Conservation (phyloP, 2,113 vertebrate species). For the Bostrychus sinensis region DNA sequence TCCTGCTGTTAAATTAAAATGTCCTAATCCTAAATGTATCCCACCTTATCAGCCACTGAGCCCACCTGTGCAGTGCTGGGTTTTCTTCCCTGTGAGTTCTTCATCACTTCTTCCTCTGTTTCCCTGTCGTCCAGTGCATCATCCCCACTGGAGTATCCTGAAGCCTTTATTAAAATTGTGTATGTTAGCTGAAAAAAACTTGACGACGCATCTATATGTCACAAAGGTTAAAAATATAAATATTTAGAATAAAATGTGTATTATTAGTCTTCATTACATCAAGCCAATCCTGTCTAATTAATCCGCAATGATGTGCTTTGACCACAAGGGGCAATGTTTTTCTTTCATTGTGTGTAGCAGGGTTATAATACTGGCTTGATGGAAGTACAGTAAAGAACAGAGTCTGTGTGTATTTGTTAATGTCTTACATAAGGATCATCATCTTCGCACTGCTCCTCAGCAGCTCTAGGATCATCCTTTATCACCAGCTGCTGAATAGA, state of each 20-base stretch:
- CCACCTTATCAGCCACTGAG: background rate
- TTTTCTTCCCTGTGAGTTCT: constrained; percentile 30
- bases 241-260: background rate
- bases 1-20: background rate
- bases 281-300: background rate
- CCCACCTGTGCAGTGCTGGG: constrained; percentile 25
- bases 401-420: constrained; percentile 4
- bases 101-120: constrained; percentile 57
- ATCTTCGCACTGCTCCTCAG: constrained; percentile 88
- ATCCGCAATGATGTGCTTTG: background rate
- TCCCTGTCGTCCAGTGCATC: constrained; percentile 79
- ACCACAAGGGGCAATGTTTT: constrained; percentile 36
- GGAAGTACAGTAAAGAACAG: background rate
- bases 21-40: background rate
- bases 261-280: background rate
- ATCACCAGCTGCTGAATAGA: constrained; percentile 89
- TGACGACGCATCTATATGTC: no score
- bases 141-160: constrained; percentile 85
- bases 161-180: constrained; percentile 76
- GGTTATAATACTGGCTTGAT: no score
- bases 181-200: background rate
- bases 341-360: background rate
- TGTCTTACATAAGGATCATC: constrained; percentile 87
- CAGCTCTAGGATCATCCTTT: constrained; percentile 79
- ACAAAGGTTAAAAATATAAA: no score